Base-by-base conservation (phyloP, 2,113 vertebrate species). In the Herpetotheres cachinnans region DNA sequence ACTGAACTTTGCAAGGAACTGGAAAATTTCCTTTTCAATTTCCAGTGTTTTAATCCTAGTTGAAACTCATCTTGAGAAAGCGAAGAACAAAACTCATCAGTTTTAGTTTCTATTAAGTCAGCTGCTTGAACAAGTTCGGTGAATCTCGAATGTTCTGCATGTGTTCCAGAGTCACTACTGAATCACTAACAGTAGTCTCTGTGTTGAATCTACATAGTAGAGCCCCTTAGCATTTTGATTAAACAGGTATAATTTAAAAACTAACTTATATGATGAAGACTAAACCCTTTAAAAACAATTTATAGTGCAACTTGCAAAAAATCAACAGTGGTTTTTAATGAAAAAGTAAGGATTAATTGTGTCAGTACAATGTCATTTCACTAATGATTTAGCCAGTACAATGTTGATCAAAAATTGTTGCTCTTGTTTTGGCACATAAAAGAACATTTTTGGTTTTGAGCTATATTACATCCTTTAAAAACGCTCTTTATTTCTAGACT, bases 71-170 rank as follows among this genome's bases (percentile, higher is more conserved):
- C 32, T 55, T 80, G n/a, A 94, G 82, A 95, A 97, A 90, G 61
- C 42, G 94, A 97, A 90, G 42, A 16, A 19, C 40, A 95, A 97
- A 96, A 50, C 34, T 49, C 76, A 84, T 78, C 73, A 82, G 54
- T 96, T 98, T 94, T 89, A 93, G 82, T 95, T 97, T 97, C 88
- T 66, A 82, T 67, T 95, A 67, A 86, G 47, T 86, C 88, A 92
- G 61, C 82, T 97, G 78, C 73, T 97, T 94, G 95, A 92, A 84
- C 44, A 82, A 97, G 77, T 90, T 82, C 46, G 56, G 69, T 91
- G 81, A 95, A 93, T 97, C 59, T 96, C 55, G 27, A 78, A 96
- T 50, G 30, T 86, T 89, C 93, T 89, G 42, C 58, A 44, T 62
- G 55, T 86, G 56, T 85, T 97, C 77, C 81, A 95, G 95, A 94